Base-by-base conservation (phyloP, 2,888 invertebrate species). In the Tupiocoris notatus region DNA sequence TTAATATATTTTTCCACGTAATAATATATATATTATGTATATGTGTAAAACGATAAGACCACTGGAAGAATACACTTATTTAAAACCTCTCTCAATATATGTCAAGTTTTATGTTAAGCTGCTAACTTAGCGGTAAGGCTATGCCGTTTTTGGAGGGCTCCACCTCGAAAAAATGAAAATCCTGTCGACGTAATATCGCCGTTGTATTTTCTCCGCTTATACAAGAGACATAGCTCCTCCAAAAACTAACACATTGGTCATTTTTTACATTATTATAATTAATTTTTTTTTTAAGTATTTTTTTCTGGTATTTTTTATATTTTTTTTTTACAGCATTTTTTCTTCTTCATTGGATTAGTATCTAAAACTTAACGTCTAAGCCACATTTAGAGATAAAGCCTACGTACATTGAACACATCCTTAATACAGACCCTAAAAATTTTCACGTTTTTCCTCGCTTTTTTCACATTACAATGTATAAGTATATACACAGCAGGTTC, bases 401-500 rank as follows among this genome's bases (percentile, higher is more conserved):
- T 79, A 79, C 76, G 22, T 79, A 79, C 77, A 79, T 79, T 79
- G 79, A 79, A 77, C 79, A 79, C 79, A 79, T 79, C 77, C 75
- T 79, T 79, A 79, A 79, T 76, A 77, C 76, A 79, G 73, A 77
- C 79, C 76, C 77, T 79, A 77, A 75, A 68, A 58, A 75, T 66
- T n/a, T n/a, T 70, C 58, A 59, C 24, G 25, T 57, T 20, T 25
- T 58, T 75, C 23, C 64, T 64, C 65, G 57, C 23, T 20, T 70
- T 70, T 61, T 23, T 71, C 61, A 12, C 24, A 21, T 23, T 64
- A 61, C 20, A 71, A 21, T 39, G 39, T 39, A 54, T 58, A 61
- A 61, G 39, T 73, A 12, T 21, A 64, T 64, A 64, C 6, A 64
- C 22, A 64, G 20, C 16, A n/a, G 59, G n/a, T 59, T 59, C 16